Evolutionary conservation across 2,113 vertebrate species (phyloP), one percentile per base, ranked within the genome.

Genomic region (Argyrosomus japonicus): DNA sequence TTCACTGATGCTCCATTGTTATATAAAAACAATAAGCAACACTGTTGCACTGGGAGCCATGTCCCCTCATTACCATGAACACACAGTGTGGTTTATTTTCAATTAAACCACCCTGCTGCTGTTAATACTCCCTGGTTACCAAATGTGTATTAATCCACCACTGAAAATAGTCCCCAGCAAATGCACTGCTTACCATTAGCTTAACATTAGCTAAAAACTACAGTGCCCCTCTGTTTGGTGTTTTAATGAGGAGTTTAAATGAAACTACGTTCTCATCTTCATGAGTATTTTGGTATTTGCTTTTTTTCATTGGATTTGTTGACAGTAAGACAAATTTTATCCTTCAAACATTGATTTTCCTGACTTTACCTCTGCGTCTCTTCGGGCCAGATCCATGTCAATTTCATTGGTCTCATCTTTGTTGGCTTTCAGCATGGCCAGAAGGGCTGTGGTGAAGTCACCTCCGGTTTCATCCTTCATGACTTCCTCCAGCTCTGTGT

Each of bases 401-500:
- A 97, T 68, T 0, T 87, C 9, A 10, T 43, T 8, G 64, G 90
- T 88, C 86, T 97, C 96, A 73, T 84, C 83, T 70, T 95, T 93
- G 6, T 95, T 91, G 75, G 85, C 84, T 90, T 95, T 95, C 64
- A 91, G 75, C 72, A 99, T 90, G 64, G 95, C 84, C 87, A 97
- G 93, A 48, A 98, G 94, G 70, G 95, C 95, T 3, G 90, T 93
- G 61, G 91, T 93, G 76, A 97, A 97, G 75, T 97, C 95, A 21
- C 96, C 96, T 12, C 93, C 95, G 27, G 97, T 97, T 60, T 99
- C 97, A 14, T 90, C 91, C 21, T 84, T 90, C 14, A 98, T 96
- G 15, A 97, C 95, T 43, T 97, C 93, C 70, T 88, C 95, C 74
- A 98, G 92, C n/a, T 97, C 96, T 72, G 68, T 86, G 60, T 94